These are phyloP conservation scores for Palaemon carinicauda DNA, from an alignment of 1,140 invertebrate genomes.

Conservation along the genomic window DNA sequence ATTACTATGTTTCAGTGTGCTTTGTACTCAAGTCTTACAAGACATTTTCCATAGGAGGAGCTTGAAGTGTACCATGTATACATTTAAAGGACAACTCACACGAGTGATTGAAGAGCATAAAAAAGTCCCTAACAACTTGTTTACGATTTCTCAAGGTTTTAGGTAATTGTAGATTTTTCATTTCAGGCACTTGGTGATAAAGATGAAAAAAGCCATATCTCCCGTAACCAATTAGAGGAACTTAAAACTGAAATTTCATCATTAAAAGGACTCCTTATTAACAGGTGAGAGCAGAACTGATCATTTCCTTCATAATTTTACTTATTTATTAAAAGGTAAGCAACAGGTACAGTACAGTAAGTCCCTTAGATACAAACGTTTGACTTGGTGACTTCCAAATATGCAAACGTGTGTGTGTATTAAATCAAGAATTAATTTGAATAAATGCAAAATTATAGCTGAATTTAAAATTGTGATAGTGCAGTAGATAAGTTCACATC, in stretches of 20 bases:
- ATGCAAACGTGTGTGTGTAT: too few species aligned
- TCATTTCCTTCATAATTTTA: background rate
- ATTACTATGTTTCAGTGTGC: too few species aligned
- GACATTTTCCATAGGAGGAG: too few species aligned
- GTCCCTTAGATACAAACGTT: too few species aligned
- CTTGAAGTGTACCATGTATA: background rate
- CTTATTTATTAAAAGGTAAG: background rate
- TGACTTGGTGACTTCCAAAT: too few species aligned
- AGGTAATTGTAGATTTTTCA: background rate
- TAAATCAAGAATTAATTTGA: too few species aligned
- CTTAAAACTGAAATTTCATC: slow-evolving; percentile 20
- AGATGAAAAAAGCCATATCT: background rate
- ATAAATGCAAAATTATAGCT: too few species aligned
- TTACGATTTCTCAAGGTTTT: background rate
- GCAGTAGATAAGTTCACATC: too few species aligned
- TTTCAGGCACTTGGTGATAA: slow-evolving; percentile 6
- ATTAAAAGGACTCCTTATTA: slow-evolving; percentile 36
- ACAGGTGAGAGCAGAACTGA: background rate
- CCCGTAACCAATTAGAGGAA: slow-evolving; percentile 17
- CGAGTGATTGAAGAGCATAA: background rate
- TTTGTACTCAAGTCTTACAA: too few species aligned
- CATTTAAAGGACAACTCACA: too few species aligned
- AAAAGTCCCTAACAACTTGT: background rate
- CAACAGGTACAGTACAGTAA: background rate
- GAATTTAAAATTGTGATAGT: too few species aligned